phyloP scores from a whole-genome alignment of 1,140 invertebrate genomes.

The Euwallacea fornicatus region DNA sequence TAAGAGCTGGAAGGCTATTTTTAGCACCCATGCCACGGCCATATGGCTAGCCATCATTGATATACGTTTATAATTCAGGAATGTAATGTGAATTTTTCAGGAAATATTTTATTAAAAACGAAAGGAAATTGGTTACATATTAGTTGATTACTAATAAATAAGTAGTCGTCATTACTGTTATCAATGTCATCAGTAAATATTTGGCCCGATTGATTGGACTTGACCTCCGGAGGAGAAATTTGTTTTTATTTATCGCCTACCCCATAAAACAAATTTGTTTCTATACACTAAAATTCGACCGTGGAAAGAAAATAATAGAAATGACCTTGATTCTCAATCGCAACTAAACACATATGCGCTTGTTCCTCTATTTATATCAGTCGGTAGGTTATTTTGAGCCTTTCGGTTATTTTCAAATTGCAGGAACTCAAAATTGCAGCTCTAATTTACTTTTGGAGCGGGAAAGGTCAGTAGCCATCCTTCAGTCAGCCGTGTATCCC shows the following conservation, averaged over 20 bases:
- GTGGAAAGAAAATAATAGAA: slow-evolving; percentile 7
- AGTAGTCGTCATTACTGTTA: not conserved
- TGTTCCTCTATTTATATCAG: slow-evolving; percentile 11
- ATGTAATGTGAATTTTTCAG: not conserved
- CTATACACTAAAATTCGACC: not conserved
- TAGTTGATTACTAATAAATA: not conserved
- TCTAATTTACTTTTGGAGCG: too few species aligned
- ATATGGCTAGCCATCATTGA: not conserved
- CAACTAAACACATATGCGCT: not conserved
- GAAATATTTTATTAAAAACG: too few species aligned
- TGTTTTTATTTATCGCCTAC: slow-evolving; percentile 3
- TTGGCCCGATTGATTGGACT: slow-evolving; percentile 8
- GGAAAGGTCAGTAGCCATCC: too few species aligned
- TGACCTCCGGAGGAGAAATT: not conserved
- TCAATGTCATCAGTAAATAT: slow-evolving; percentile 1
- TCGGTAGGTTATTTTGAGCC: not conserved
- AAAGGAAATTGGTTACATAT: too few species aligned
- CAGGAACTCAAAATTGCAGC: too few species aligned
- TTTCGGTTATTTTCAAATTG: too few species aligned
- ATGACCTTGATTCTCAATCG: slow-evolving; percentile 4
- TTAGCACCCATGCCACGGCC: not conserved
- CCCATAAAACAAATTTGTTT: not conserved
- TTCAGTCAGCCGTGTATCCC: too few species aligned
- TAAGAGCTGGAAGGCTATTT: not conserved
- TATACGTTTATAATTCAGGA: not conserved